Evolutionary conservation across 2,888 invertebrate genomes (phyloP).

Genomic region (Cepaea hortensis): DNA sequence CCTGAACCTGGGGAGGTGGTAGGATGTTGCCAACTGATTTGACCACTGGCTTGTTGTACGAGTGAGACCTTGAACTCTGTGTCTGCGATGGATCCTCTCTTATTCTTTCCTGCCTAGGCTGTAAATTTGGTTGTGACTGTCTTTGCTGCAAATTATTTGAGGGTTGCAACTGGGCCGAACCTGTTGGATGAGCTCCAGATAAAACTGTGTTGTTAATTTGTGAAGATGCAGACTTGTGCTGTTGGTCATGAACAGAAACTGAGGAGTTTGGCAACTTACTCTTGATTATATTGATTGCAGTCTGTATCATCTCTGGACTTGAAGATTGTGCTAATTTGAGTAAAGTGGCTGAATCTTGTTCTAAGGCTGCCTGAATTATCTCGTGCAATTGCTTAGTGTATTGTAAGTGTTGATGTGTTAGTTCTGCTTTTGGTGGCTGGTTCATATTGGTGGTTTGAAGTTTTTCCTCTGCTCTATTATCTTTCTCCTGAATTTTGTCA

Average conservation of each 20-base stretch:
- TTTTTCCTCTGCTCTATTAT: too few species aligned
- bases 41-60: slow-evolving; percentile 22
- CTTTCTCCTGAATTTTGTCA: background rate
- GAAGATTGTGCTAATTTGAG: slow-evolving; percentile 16
- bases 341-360: background rate
- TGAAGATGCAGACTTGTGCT: background rate
- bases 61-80: background rate
- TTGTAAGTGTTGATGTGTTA: background rate
- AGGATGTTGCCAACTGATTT: background rate
- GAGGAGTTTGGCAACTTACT: background rate
- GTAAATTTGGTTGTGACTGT: background rate
- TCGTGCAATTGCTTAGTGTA: slow-evolving; percentile 16
- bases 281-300: slow-evolving; percentile 25
- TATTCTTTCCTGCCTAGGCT: background rate
- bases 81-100: background rate
- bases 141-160: background rate
- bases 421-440: too few species aligned
- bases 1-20: background rate
- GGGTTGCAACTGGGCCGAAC: slow-evolving; percentile 26
- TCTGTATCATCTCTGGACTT: slow-evolving; percentile 20
- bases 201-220: background rate
- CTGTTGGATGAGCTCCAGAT: slow-evolving; percentile 17
- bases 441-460: too few species aligned
- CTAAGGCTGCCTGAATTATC: slow-evolving; percentile 27
- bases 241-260: background rate